A percentile compares a stretch with the other conserved stretches of the same genome.
Evolutionary conservation across 35 echinoderm and acorn worm species (phyloP).

Genomic region (Ophiothrix spiculata): DNA sequence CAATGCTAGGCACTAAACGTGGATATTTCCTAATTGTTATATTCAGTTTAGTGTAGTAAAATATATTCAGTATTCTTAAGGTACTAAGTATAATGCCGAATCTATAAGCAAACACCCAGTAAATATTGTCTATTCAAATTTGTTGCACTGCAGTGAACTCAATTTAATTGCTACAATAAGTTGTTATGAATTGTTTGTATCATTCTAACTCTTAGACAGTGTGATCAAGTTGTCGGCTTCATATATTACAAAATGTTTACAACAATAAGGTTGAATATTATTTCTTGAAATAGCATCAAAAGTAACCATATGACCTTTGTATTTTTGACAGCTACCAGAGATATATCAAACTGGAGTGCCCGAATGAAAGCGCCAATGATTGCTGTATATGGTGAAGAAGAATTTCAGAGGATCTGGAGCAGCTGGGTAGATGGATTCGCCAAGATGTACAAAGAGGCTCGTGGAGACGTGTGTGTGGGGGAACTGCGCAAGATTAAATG

Average conservation of each 20-base stretch:
- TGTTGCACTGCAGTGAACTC: too few species aligned
- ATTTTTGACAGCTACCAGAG: slow-evolving; percentile 53
- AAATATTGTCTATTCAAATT: too few species aligned
- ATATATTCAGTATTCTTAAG: too few species aligned
- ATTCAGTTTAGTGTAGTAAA: too few species aligned
- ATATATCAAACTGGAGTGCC: slow-evolving; percentile 85
- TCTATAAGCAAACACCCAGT: too few species aligned
- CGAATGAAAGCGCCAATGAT: slow-evolving; percentile 88
- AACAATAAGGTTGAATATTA: background rate
- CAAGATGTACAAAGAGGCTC: slow-evolving; percentile 16
- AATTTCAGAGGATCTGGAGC: slow-evolving; percentile 70
- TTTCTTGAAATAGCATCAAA: too few species aligned
- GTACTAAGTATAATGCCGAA: too few species aligned
- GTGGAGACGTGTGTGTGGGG: slow-evolving; percentile 65
- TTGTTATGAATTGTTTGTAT: background rate
- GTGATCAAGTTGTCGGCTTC: background rate
- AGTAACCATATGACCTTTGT: too few species aligned
- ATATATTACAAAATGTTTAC: background rate
- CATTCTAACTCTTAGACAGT: background rate
- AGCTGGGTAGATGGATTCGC: slow-evolving; percentile 68
- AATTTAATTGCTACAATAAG: too few species aligned
- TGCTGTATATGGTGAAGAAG: slow-evolving; percentile 73
- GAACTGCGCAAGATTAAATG: slow-evolving; percentile 43
- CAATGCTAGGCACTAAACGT: too few species aligned
- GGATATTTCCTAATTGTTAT: too few species aligned